Evolutionary conservation across 2,888 invertebrate species (phyloP), one percentile per base, ranked within the genome.

Genomic region (Steinernema scapterisci): DNA sequence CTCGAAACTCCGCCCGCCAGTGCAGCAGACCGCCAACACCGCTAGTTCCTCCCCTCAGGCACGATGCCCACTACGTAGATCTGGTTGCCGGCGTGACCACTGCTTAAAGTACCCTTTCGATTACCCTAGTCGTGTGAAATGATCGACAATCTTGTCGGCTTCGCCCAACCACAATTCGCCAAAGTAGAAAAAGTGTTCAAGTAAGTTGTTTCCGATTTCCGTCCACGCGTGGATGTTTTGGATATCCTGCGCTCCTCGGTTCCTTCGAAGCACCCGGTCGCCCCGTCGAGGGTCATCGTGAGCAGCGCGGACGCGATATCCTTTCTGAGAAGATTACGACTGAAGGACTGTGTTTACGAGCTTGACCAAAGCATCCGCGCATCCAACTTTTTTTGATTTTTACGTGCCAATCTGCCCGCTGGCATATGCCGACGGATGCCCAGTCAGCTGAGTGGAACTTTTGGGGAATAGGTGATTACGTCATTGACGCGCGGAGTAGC

Each of bases 161-260:
- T 79, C 70, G 80, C 80, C 19, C 77, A 78, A n/a, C 83, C 85
- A n/a, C 78, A 80, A n/a, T 92, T 93, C 88, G 83, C 82, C 56
- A 84, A 84, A 76, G 85, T 85, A 54, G 84, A 84, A 76, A 82
- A 85, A 71, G 80, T 84, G 23, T 85, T 85, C 78, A 77, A 80
- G 85, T 85, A 72, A 77, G 80, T 71, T n/a, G 48, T 16, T 48
- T 19, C n/a, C 48, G 48, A 7, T 16, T 48, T 13, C n/a, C 7
- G 45, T 44, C 9, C 7, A 44, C 45, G 13, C 13, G 48, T 48
- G 16, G 48, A 5, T 38, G 38, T 38, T 38, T 38, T 38, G 38
- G 38, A 38, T 38, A 38, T 9, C 9, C 38, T 48, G 16, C 48
- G 16, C 48, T 16, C 48, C 19, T 19, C 19, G 48, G n/a, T 48